Evolutionary conservation across 2,797 vertebrate genomes (phyloP).

Genomic region (Oreortyx pictus): DNA sequence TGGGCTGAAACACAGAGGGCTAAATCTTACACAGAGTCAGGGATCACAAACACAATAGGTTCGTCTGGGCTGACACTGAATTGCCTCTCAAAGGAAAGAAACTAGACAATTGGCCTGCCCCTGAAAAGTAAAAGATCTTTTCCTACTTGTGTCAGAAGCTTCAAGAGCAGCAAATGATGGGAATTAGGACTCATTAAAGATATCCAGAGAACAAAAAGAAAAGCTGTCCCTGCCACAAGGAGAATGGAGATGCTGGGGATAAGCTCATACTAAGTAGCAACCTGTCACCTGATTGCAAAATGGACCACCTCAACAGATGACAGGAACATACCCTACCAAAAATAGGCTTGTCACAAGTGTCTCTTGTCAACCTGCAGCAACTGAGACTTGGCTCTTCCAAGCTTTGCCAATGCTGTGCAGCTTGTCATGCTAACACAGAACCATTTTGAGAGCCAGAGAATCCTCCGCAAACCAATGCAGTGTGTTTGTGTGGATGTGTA

Average conservation of each 20-base stretch:
- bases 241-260: background rate
- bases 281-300: conserved; percentile 35
- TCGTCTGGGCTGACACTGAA: background rate
- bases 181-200: background rate
- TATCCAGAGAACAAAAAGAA: background rate
- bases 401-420: background rate
- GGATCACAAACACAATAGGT: background rate
- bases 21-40: background rate
- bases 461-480: background rate
- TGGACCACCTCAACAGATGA: background rate
- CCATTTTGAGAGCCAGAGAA: conserved; percentile 7
- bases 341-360: background rate
- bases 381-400: conserved; percentile 14
- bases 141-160: background rate
- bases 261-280: conserved; percentile 17
- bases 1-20: background rate
- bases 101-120: background rate
- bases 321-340: background rate
- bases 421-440: background rate
- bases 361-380: conserved; percentile 22
- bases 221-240: background rate
- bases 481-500: background rate
- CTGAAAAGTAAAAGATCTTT: background rate
- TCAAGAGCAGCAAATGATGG: background rate
- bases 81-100: background rate